Base-by-base conservation (phyloP, 1,140 invertebrate species). In the Laupala kohalensis region DNA sequence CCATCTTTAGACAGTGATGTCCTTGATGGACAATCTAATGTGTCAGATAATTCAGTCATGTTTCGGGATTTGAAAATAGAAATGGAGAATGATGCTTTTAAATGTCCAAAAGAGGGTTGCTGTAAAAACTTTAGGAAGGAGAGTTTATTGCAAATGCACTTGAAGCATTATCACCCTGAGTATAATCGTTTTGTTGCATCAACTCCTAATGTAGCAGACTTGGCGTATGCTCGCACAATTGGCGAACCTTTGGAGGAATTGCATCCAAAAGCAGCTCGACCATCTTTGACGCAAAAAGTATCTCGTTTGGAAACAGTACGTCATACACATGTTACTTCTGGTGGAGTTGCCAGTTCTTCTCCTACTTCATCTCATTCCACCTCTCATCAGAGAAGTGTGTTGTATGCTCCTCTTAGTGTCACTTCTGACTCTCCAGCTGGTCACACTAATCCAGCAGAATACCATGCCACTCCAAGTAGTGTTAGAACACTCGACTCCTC, bases 161-260 rank as follows among this genome's bases (percentile, higher is more conserved):
- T 95, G n/a, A 94, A 94, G 76, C 92, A 95, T 80, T 95, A 94
- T 77, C 93, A 95, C 81, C 86, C 88, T 2, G 91, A 94, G 74
- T 85, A 91, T 74, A 87, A 85, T 0, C 88, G 92, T 76, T 88
- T 89, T 78, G 79, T 93, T 63, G 90, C 90, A 6, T 85, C 85
- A 6, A 92, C 91, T 4, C 91, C 92, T 23, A 94, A 94, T 80
- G 92, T 95, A 69, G 86, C 90, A 25, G 92, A 94, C 78, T 80
- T 94, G 69, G 92, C 92, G 0, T 90, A 91, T 74, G 90, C 92
- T 19, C 84, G 92, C 74, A 90, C 89, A 2, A 86, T 86, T 15
- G 86, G 86, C 4, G 62, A 74, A 62, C 27, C 2, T 12, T 85
- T 86, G 75, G 83, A 84, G n/a, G 70, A 71, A 25, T 24, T 71